A percentile compares a stretch with the other conserved stretches of the same genome.
Conservation (phyloP, 2,888 invertebrate species). For the Ornithoptera alexandrae region DNA sequence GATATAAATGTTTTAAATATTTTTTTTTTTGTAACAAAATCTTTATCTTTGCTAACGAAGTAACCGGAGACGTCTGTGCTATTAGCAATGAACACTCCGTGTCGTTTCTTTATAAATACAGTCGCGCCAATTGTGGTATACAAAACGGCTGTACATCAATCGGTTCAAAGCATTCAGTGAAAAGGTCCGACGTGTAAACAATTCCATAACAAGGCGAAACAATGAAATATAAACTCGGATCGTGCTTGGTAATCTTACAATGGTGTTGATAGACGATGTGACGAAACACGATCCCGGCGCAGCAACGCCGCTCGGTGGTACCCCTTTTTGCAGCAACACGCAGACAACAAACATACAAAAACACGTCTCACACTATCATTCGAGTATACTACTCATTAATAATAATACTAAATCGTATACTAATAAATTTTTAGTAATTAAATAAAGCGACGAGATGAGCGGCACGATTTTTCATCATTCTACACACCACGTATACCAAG, state of each 20-base stretch:
- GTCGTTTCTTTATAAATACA: background rate
- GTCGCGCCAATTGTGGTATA: background rate
- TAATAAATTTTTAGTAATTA: too few species aligned
- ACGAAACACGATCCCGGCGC: constrained; percentile 56
- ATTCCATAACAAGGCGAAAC: constrained; percentile 41
- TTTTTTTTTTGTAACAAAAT: too few species aligned
- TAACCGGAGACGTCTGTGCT: too few species aligned
- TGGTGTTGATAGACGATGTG: constrained; percentile 49
- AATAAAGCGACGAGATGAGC: too few species aligned
- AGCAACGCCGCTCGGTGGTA: constrained; percentile 18
- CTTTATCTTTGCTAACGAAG: too few species aligned
- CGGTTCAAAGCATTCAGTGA: constrained; percentile 5
- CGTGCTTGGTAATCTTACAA: constrained; percentile 52
- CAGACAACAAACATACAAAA: background rate
- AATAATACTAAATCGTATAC: too few species aligned
- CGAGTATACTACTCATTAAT: too few species aligned
- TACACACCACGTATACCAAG: too few species aligned
- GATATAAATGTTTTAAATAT: too few species aligned
- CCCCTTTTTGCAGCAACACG: constrained; percentile 12
- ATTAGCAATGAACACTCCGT: background rate
- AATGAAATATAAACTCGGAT: constrained; percentile 36
- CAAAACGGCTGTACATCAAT: constrained; percentile 1
- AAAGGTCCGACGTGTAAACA: constrained; percentile 30
- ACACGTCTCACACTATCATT: too few species aligned
- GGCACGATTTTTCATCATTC: too few species aligned